Evolutionary conservation across 1,140 invertebrate species (phyloP).

Genomic region (Mercenaria mercenaria): DNA sequence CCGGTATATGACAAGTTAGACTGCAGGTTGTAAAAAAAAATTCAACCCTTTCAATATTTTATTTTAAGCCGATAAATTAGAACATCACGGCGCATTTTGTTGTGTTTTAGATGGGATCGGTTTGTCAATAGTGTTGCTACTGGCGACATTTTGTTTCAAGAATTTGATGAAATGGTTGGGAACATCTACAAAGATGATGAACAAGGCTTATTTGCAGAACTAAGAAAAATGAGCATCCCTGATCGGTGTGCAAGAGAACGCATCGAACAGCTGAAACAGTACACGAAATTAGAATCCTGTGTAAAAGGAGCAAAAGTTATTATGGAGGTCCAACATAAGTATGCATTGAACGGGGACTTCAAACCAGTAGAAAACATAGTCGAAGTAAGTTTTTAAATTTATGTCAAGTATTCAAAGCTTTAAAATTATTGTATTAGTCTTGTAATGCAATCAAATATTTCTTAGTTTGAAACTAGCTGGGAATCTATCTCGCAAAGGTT

Average conservation of each 20-base stretch:
- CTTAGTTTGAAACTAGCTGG: too few species aligned
- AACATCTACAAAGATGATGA: background rate
- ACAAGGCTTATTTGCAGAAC: background rate
- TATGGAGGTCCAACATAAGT: background rate
- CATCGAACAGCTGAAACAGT: background rate
- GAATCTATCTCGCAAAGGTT: too few species aligned
- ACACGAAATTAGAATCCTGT: background rate
- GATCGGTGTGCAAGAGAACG: background rate
- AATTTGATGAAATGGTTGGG: conserved; percentile 1
- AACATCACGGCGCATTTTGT: too few species aligned
- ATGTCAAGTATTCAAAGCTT: too few species aligned
- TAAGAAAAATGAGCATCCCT: background rate
- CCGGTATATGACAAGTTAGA: too few species aligned
- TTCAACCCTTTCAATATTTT: too few species aligned
- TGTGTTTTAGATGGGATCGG: background rate
- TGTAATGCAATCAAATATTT: too few species aligned
- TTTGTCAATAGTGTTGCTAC: background rate
- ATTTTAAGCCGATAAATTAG: too few species aligned
- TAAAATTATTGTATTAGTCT: too few species aligned
- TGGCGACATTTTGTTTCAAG: background rate
- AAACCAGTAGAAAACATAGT: background rate
- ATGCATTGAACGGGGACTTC: conserved; percentile 27
- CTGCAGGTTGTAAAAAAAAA: too few species aligned
- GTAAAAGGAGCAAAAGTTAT: conserved; percentile 17
- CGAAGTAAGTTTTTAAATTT: background rate